These are phyloP conservation scores for Gymnobelideus leadbeateri DNA, from an alignment of 2,113 vertebrate species.

Conservation along the genomic window DNA sequence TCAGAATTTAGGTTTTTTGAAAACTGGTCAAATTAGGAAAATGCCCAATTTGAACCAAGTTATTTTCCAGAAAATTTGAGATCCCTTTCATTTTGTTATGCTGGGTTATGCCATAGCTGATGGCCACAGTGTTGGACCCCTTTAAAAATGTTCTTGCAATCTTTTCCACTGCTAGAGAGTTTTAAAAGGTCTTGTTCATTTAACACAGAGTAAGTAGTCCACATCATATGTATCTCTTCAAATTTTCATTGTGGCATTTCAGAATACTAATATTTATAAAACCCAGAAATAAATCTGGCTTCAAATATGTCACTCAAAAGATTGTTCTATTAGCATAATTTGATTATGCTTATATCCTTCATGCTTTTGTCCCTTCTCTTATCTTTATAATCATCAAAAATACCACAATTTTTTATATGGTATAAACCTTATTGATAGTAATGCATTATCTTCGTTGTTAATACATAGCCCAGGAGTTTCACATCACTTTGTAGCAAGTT, in stretches of 20 bases:
- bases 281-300: conserved; percentile 70
- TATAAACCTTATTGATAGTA: neutral
- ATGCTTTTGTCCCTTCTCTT: conserved; percentile 13
- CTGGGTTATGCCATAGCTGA: conserved; percentile 2
- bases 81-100: conserved; percentile 2
- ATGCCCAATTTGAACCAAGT: conserved; percentile 29
- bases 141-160: conserved; percentile 19
- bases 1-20: conserved; percentile 22
- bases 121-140: neutral
- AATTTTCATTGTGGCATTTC: conserved; percentile 36
- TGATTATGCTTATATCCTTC: neutral
- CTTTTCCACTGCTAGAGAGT: conserved; percentile 31
- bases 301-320: conserved; percentile 60
- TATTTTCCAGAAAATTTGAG: conserved; percentile 21
- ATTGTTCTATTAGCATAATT: conserved; percentile 64
- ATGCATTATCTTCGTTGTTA: conserved; percentile 25
- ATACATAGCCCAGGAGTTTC: neutral
- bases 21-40: conserved; percentile 35
- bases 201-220: conserved; percentile 11
- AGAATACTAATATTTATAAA: conserved; percentile 67
- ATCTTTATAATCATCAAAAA: neutral
- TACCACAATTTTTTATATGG: neutral
- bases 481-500: conserved; percentile 13
- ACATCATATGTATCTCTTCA: neutral
- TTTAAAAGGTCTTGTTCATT: conserved; percentile 23